A percentile compares a stretch with the other conserved stretches of the same genome.
Evolutionary conservation across 2,113 vertebrate genomes (phyloP).

Genomic region (Cacatua alba): DNA sequence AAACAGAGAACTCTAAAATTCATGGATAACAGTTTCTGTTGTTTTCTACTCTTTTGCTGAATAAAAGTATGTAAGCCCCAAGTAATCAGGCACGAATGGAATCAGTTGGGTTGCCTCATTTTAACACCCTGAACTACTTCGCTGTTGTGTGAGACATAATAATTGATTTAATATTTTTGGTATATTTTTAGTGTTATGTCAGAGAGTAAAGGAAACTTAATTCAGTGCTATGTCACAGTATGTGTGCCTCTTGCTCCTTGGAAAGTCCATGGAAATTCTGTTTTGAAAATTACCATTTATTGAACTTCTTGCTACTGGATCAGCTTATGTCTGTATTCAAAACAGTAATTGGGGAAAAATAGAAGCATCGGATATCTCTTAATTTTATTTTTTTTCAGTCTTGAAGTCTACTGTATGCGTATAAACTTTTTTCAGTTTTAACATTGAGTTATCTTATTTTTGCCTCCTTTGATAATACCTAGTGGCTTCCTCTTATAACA

Average conservation of each 20-base stretch:
- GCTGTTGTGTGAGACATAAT: not conserved
- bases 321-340: not conserved
- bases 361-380: not conserved
- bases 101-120: not conserved
- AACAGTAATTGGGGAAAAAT: accelerated
- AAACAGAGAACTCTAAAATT: slow-evolving; percentile 12
- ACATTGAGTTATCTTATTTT: not conserved
- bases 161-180: not conserved
- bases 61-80: not conserved
- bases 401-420: not conserved
- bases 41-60: not conserved
- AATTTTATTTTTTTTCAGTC: not conserved
- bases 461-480: not conserved
- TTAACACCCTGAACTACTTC: not conserved
- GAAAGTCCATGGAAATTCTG: not conserved
- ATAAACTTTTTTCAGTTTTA: not conserved
- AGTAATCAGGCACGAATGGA: not conserved
- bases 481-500: not conserved
- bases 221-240: not conserved
- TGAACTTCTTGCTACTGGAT: not conserved
- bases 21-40: not conserved
- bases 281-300: not conserved
- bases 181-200: not conserved
- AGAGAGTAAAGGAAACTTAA: not conserved
- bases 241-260: not conserved